These are phyloP conservation scores for Coccyzus lansbergi DNA, from an alignment of 2,797 vertebrate genomes.

Conservation along the genomic window DNA sequence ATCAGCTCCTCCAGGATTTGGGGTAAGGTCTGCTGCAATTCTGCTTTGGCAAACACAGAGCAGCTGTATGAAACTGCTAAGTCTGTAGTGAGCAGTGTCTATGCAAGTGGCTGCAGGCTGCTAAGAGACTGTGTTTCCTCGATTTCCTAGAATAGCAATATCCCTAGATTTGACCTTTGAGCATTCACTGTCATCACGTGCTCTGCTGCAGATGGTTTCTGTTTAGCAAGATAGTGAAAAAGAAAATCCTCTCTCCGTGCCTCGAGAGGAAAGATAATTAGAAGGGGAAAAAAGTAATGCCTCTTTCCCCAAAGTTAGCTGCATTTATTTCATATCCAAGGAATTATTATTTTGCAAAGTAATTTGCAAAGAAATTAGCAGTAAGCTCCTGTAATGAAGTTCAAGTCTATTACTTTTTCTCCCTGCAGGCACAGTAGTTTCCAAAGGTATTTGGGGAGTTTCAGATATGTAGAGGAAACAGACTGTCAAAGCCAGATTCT, in stretches of 20 bases:
- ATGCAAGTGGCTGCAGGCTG: not conserved
- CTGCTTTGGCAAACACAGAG: not conserved
- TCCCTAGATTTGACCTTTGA: not conserved
- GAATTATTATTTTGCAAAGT: slow-evolving; percentile 18
- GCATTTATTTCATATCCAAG: not conserved
- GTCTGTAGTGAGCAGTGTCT: not conserved
- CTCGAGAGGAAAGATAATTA: not conserved
- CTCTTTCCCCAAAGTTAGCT: not conserved
- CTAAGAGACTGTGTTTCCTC: not conserved
- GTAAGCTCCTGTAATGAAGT: not conserved
- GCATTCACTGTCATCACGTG: not conserved
- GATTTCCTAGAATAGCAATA: slow-evolving; percentile 23
- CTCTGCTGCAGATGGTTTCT: slow-evolving; percentile 23
- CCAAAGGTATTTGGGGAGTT: not conserved
- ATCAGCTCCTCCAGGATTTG: not conserved
- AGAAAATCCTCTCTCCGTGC: not conserved
- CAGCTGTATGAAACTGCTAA: not conserved
- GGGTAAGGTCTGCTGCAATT: not conserved
- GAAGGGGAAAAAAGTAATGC: not conserved
- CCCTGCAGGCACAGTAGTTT: not conserved
- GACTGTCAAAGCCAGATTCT: not conserved
- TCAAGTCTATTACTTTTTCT: not conserved
- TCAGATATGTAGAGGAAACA: not conserved
- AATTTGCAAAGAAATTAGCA: slow-evolving; percentile 4
- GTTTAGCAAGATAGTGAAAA: not conserved